Evolutionary conservation across 2,888 invertebrate species (phyloP).

Genomic region (Phaonia tiefii): DNA sequence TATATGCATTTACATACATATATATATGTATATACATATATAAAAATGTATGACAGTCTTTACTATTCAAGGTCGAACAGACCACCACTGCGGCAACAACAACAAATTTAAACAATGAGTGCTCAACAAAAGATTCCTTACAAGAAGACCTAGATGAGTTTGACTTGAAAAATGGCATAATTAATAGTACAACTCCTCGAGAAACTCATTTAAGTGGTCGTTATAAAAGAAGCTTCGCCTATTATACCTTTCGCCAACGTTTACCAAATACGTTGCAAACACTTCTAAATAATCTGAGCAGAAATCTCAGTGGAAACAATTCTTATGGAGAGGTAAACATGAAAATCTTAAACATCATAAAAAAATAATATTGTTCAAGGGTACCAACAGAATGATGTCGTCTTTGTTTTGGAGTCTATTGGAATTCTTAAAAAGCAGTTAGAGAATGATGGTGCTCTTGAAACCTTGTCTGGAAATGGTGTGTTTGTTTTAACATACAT

Average conservation of each 20-base stretch:
- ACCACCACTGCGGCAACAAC: background rate
- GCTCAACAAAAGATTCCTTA: background rate
- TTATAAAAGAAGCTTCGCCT: conserved; percentile 91
- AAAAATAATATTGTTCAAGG: background rate
- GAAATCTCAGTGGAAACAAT: conserved; percentile 65
- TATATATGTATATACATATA: too few relatives aligned
- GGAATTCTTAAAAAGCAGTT: conserved; percentile 93
- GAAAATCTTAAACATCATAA: background rate
- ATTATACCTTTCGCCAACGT: conserved; percentile 90
- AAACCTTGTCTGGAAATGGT: conserved; percentile 80
- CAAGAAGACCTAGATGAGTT: conserved; percentile 70
- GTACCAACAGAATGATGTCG: conserved; percentile 83
- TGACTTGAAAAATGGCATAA: conserved; percentile 79
- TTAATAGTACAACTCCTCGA: conserved; percentile 82
- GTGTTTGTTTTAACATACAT: conserved; percentile 17
- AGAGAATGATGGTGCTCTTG: conserved; percentile 92
- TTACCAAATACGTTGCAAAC: conserved; percentile 87
- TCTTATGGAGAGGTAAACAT: conserved; percentile 11
- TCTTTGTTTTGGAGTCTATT: conserved; percentile 86
- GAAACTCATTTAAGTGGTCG: conserved; percentile 84
- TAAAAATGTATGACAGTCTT: conserved; percentile 26
- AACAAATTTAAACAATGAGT: background rate
- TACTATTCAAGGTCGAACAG: conserved; percentile 1
- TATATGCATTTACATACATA: too few relatives aligned
- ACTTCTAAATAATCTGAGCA: conserved; percentile 84